These are phyloP conservation scores for Archips xylosteana DNA, from an alignment of 2,888 invertebrate species.

Conservation along the genomic window DNA sequence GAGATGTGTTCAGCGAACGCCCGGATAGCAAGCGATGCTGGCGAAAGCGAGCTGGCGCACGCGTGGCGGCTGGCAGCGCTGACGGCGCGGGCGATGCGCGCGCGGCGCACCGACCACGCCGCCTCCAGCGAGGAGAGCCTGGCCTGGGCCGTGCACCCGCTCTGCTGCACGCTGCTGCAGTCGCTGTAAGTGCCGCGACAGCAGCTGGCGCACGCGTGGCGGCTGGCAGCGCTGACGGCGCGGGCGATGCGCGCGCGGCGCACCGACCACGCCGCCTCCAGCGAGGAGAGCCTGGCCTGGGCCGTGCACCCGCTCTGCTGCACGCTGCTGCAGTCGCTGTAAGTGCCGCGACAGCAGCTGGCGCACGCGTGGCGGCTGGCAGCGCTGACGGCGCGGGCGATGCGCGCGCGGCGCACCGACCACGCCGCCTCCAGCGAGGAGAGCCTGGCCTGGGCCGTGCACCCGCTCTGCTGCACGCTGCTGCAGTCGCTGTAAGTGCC, in stretches of 20 bases:
- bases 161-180: slow-evolving; percentile 93
- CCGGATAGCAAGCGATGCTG: slow-evolving; percentile 89
- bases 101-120: slow-evolving; percentile 66
- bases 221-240: slow-evolving; percentile 90
- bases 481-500: slow-evolving; percentile 92
- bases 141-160: slow-evolving; percentile 94
- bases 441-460: slow-evolving; percentile 91
- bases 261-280: slow-evolving; percentile 71
- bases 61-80: slow-evolving; percentile 95
- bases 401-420: slow-evolving; percentile 67
- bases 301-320: slow-evolving; percentile 94
- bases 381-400: slow-evolving; percentile 87
- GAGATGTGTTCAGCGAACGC: slow-evolving; percentile 94
- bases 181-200: slow-evolving; percentile 88
- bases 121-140: slow-evolving; percentile 87
- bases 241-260: slow-evolving; percentile 72
- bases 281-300: slow-evolving; percentile 91
- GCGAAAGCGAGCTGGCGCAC: slow-evolving; percentile 93
- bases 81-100: slow-evolving; percentile 83
- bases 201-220: slow-evolving; percentile 95
- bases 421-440: slow-evolving; percentile 85
- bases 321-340: slow-evolving; percentile 94
- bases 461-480: slow-evolving; percentile 94
- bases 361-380: slow-evolving; percentile 96
- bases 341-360: slow-evolving; percentile 87